Conservation (phyloP, 2,113 vertebrate species). For the Clarias gariepinus region DNA sequence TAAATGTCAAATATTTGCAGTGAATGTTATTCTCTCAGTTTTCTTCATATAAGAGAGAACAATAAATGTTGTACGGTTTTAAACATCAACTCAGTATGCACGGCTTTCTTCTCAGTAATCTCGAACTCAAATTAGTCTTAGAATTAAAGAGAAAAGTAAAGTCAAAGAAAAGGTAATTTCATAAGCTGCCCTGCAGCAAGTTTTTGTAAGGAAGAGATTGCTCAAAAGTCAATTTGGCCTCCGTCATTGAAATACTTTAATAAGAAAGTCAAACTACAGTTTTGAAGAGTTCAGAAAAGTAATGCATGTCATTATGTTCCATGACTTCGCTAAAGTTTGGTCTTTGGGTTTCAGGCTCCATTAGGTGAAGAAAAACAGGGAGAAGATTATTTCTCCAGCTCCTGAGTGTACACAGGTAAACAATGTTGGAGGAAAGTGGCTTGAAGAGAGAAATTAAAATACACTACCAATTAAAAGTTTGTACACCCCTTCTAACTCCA, state of each 20-base stretch:
- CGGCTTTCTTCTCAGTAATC: neutral
- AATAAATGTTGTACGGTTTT: neutral
- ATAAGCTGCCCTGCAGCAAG: neutral
- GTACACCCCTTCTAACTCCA: too few relatives aligned
- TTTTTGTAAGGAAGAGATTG: slow-evolving; percentile 13
- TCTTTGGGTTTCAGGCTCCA: neutral
- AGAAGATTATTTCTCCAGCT: neutral
- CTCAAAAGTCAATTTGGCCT: slow-evolving; percentile 1
- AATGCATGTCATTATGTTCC: neutral
- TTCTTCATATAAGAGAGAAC: neutral
- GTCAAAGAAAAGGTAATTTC: slow-evolving; percentile 15
- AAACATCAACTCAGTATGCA: neutral
- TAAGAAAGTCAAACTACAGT: neutral
- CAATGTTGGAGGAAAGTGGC: neutral
- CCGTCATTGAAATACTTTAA: neutral
- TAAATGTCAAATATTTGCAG: neutral
- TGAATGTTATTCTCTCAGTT: neutral
- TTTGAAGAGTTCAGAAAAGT: neutral
- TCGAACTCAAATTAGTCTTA: neutral
- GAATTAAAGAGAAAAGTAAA: neutral
- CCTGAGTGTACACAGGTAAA: neutral
- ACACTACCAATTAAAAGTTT: too few relatives aligned
- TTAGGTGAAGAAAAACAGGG: neutral
- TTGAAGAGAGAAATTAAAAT: neutral
- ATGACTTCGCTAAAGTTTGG: neutral